A percentile compares a stretch with the other conserved stretches of the same genome.
These are phyloP conservation scores for Serinus canaria DNA, from an alignment of 2,113 vertebrate species.

Conservation along the genomic window DNA sequence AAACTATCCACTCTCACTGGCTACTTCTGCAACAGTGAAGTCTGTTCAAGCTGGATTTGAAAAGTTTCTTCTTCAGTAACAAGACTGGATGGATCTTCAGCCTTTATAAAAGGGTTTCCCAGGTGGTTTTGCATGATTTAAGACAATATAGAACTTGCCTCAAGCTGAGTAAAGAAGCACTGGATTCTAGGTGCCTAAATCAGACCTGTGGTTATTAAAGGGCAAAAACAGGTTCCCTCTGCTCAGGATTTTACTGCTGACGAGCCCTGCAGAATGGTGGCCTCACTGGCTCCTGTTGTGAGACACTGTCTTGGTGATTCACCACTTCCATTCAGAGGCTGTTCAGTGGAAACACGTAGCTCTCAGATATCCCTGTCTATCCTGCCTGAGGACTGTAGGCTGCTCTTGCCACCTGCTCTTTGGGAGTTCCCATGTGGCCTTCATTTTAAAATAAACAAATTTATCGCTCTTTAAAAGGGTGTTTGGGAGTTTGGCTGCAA, in stretches of 20 bases:
- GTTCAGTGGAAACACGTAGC: accelerated
- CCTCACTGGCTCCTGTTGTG: background rate
- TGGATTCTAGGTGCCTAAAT: background rate
- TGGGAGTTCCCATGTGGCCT: background rate
- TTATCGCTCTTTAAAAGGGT: background rate
- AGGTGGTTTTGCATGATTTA: background rate
- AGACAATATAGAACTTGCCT: background rate
- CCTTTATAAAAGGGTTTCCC: background rate
- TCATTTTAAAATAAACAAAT: background rate
- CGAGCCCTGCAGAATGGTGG: accelerated
- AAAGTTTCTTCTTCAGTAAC: background rate
- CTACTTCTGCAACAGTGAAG: background rate
- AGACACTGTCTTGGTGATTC: accelerated
- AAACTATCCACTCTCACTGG: background rate
- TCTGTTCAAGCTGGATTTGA: background rate
- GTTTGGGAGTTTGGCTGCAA: background rate
- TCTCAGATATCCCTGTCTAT: background rate
- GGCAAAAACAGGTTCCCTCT: background rate
- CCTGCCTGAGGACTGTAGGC: background rate
- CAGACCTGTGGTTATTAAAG: background rate
- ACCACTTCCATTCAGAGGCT: background rate
- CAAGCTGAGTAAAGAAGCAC: background rate
- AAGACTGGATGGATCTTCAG: background rate
- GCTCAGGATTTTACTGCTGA: background rate
- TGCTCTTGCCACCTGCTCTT: background rate